Conservation (phyloP, 2,888 invertebrate genomes). For the Acanthoscelides obtectus region DNA sequence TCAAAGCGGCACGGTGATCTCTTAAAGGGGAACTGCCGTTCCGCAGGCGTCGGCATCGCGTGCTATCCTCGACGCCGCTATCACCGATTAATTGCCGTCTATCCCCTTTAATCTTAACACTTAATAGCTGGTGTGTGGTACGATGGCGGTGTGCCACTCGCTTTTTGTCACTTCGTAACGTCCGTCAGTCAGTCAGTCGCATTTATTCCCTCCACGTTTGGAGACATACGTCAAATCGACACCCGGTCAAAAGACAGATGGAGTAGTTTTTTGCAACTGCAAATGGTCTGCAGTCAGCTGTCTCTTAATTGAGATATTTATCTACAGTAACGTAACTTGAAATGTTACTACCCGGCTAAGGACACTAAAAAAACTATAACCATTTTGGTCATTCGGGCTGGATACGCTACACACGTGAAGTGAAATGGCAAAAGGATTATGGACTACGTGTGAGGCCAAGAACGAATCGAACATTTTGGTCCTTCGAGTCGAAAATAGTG, state of each 20-base stretch:
- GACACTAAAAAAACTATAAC: too few species aligned
- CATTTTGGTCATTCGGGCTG: too few species aligned
- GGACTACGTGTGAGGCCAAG: too few species aligned
- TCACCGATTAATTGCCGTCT: conserved; percentile 34
- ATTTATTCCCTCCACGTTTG: conserved; percentile 15
- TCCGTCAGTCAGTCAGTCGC: conserved; percentile 27
- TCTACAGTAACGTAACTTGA: neutral
- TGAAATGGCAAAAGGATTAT: too few species aligned
- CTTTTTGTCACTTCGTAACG: conserved; percentile 37
- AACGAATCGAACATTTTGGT: too few species aligned
- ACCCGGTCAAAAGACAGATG: neutral
- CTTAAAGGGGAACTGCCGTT: conserved; percentile 18
- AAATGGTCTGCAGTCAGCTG: neutral
- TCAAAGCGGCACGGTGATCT: conserved; percentile 2
- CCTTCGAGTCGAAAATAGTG: too few species aligned
- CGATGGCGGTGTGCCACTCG: conserved; percentile 7
- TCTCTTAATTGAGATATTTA: neutral
- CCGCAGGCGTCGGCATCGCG: conserved; percentile 20
- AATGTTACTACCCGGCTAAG: too few species aligned
- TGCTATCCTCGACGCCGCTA: conserved; percentile 28
- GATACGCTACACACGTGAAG: too few species aligned
- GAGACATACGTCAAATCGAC: neutral
- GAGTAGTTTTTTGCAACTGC: neutral
- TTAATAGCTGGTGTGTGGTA: conserved; percentile 34
- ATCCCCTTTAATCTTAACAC: conserved; percentile 30